These are phyloP conservation scores for Drosophila lutescens DNA, from an alignment of 2,888 invertebrate genomes.

Conservation along the genomic window DNA sequence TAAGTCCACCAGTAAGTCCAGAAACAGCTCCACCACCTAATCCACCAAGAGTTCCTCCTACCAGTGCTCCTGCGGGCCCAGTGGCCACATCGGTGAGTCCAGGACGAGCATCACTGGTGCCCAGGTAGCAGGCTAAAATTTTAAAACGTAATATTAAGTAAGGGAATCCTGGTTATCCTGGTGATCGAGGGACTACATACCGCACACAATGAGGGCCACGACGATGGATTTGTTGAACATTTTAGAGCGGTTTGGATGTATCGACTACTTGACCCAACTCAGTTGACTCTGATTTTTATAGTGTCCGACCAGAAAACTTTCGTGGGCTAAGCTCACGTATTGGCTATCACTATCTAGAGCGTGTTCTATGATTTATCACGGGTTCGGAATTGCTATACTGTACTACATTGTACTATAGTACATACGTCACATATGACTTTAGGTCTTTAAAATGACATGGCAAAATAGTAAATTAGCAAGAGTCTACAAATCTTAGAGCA, in stretches of 20 bases:
- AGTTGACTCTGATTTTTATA: conserved; percentile 45
- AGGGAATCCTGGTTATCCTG: background rate
- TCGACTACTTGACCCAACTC: conserved; percentile 46
- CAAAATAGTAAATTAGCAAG: background rate
- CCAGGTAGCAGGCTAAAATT: conserved; percentile 50
- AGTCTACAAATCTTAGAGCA: no score
- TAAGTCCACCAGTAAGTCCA: background rate
- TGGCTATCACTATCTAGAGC: conserved; percentile 22
- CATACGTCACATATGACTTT: conserved; percentile 15
- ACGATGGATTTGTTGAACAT: conserved; percentile 66
- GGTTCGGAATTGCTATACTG: background rate
- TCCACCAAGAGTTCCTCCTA: background rate
- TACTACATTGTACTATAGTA: background rate
- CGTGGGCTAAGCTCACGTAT: conserved; percentile 49
- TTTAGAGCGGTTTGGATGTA: conserved; percentile 20
- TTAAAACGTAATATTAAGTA: background rate
- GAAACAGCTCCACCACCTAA: background rate
- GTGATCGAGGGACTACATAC: conserved; percentile 37
- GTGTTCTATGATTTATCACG: conserved; percentile 33
- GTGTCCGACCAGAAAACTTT: background rate
- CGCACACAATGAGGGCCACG: conserved; percentile 57
- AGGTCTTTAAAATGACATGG: background rate
- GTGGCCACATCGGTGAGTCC: background rate
- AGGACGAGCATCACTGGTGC: conserved; percentile 41
- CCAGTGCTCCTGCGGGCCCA: background rate